phyloP scores from a whole-genome alignment of 2,888 invertebrate genomes.

The Leptinotarsa rubiginosa region DNA sequence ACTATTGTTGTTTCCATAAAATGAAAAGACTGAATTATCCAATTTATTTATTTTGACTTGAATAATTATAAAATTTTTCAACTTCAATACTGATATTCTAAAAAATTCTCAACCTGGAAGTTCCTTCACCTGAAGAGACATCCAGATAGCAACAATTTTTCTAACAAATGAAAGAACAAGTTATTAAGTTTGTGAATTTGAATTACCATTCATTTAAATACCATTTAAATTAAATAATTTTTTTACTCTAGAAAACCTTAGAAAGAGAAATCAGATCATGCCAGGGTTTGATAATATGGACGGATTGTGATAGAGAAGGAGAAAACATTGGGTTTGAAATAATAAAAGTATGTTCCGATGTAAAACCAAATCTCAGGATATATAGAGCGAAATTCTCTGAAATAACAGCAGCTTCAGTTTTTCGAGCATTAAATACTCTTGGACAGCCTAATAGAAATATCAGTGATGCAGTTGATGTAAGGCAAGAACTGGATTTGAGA shows the following conservation, averaged over 20 bases:
- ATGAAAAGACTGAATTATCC: too few relatives aligned
- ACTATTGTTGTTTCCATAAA: too few relatives aligned
- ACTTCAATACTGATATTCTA: too few relatives aligned
- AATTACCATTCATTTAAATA: neutral
- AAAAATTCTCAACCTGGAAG: too few relatives aligned
- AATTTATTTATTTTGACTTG: too few relatives aligned
- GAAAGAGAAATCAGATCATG: constrained; percentile 77
- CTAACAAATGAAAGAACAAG: neutral
- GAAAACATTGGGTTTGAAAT: constrained; percentile 99
- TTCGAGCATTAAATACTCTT: constrained; percentile 83
- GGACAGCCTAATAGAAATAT: constrained; percentile 77
- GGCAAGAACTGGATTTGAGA: constrained; percentile 65
- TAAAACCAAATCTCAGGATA: constrained; percentile 78
- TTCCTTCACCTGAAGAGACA: too few relatives aligned
- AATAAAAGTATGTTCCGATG: constrained; percentile 87
- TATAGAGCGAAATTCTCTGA: constrained; percentile 96
- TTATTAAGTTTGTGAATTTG: neutral
- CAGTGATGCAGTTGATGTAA: constrained; percentile 65
- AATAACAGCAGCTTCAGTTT: constrained; percentile 87
- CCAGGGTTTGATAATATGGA: constrained; percentile 93
- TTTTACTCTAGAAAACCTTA: constrained; percentile 69
- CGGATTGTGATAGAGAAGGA: constrained; percentile 99
- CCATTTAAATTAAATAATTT: neutral
- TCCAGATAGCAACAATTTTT: too few relatives aligned
- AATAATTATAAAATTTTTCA: too few relatives aligned